Evolutionary conservation across 2,888 invertebrate genomes (phyloP).

Genomic region (Drosophila rellima): DNA sequence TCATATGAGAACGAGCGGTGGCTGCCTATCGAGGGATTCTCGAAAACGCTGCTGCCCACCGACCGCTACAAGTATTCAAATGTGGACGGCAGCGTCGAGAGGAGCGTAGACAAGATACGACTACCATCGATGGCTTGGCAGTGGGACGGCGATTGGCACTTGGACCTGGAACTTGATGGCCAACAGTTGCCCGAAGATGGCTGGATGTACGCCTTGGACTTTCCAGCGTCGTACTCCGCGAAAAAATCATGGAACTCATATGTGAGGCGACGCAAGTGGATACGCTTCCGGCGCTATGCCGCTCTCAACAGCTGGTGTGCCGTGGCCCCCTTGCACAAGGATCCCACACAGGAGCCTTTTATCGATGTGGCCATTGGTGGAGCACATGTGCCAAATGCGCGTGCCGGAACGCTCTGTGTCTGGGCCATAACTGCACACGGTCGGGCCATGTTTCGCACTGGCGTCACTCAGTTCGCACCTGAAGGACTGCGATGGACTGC

Average conservation of each 20-base stretch:
- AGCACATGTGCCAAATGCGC: constrained; percentile 91
- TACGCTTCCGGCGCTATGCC: constrained; percentile 93
- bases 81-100: constrained; percentile 92
- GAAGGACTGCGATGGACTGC: constrained; percentile 95
- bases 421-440: constrained; percentile 98
- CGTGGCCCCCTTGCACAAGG: constrained; percentile 94
- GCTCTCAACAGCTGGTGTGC: constrained; percentile 97
- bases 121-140: constrained; percentile 98
- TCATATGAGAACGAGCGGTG: constrained; percentile 97
- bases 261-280: constrained; percentile 95
- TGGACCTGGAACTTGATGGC: constrained; percentile 93
- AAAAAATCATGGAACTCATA: constrained; percentile 96
- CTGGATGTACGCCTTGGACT: constrained; percentile 97
- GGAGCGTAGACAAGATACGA: constrained; percentile 92
- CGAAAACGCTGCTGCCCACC: constrained; percentile 93
- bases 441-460: constrained; percentile 93
- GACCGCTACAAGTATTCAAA: constrained; percentile 95
- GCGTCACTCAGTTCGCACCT: constrained; percentile 92
- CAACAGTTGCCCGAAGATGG: constrained; percentile 96
- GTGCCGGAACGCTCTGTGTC: constrained; percentile 91
- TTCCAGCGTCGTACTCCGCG: constrained; percentile 92
- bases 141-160: constrained; percentile 98
- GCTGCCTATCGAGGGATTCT: constrained; percentile 96
- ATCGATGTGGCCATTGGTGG: constrained; percentile 96
- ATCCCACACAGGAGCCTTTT: constrained; percentile 96